Evolutionary conservation across 2,888 invertebrate species (phyloP), one percentile per base, ranked within the genome.

Genomic region (Amitus sp.): DNA sequence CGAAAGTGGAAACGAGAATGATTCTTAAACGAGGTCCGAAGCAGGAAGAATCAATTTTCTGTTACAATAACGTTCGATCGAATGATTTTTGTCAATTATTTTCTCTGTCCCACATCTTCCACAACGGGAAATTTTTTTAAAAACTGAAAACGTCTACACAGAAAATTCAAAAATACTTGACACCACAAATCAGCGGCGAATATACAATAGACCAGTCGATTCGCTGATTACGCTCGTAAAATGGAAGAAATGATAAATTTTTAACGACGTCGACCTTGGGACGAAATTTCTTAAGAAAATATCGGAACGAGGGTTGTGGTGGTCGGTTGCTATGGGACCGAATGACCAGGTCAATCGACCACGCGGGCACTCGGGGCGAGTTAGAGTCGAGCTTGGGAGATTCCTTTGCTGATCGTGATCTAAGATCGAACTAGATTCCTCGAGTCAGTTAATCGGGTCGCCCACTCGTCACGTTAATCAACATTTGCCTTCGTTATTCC

Each of bases 341-440:
- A 75, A 68, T 80, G 81, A 81, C 80, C 81, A 77, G 80, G 80
- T 82, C 81, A 80, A 70, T 76, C 64, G 60, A 72, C 73, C 80
- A 80, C 80, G 79, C 81, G 81, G 81, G 80, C 78, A 75, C 67
- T 69, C 61, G 66, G 60, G 67, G 58, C 54, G 58, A 60, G 47
- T 60, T 20, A 50, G 46, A 42, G 50, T 52, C 55, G 30, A 54
- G 59, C 47, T 55, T 53, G 18, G 19, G 47, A 61, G 60, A 61
- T 66, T 57, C 57, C 50, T 56, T 23, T 17, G 34, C 51, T 54
- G 62, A 62, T 66, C 60, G 60, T 51, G 62, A 65, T 57, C 62
- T 47, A 59, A 68, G 66, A 69, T 70, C 60, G 67, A 63, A 63
- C 70, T 66, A 66, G 62, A 65, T 69, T 66, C 55, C 45, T 49